Percentiles rank a stretch among this genome's conserved stretches.
phyloP scores from a whole-genome alignment of 1,140 invertebrate species.

The Leptinotarsa undecemlineata region DNA sequence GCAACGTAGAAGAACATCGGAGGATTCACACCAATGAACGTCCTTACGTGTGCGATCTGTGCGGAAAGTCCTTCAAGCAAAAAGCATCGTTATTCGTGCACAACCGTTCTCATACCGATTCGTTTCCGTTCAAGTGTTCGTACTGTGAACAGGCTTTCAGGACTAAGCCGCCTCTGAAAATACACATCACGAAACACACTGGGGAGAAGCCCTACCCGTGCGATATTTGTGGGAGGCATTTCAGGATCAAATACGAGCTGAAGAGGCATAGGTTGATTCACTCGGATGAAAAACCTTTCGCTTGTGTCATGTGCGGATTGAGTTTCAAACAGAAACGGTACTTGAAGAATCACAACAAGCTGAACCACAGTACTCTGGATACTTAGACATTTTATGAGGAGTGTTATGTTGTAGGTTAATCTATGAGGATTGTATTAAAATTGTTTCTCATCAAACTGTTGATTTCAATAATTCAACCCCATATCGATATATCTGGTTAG shows the following conservation, averaged over 20 bases:
- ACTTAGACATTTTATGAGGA: too few species aligned
- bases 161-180: constrained; percentile 60
- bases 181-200: constrained; percentile 67
- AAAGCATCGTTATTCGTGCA: constrained; percentile 62
- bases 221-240: constrained; percentile 59
- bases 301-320: constrained; percentile 54
- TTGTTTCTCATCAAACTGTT: too few species aligned
- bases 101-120: constrained; percentile 59
- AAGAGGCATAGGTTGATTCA: constrained; percentile 60
- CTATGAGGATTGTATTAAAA: too few species aligned
- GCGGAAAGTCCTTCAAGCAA: constrained; percentile 63
- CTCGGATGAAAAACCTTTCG: constrained; percentile 60
- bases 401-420: too few species aligned
- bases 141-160: constrained; percentile 67
- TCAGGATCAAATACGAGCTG: constrained; percentile 59
- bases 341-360: constrained; percentile 54
- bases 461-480: too few species aligned
- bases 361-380: neutral
- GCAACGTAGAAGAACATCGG: constrained; percentile 57
- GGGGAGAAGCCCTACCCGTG: constrained; percentile 70
- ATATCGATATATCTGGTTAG: too few species aligned
- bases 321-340: constrained; percentile 59
- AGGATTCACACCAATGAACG: constrained; percentile 56
- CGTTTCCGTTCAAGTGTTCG: constrained; percentile 63
- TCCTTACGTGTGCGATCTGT: constrained; percentile 63